Conservation (phyloP, 2,113 vertebrate species). For the Ailurus styani region DNA sequence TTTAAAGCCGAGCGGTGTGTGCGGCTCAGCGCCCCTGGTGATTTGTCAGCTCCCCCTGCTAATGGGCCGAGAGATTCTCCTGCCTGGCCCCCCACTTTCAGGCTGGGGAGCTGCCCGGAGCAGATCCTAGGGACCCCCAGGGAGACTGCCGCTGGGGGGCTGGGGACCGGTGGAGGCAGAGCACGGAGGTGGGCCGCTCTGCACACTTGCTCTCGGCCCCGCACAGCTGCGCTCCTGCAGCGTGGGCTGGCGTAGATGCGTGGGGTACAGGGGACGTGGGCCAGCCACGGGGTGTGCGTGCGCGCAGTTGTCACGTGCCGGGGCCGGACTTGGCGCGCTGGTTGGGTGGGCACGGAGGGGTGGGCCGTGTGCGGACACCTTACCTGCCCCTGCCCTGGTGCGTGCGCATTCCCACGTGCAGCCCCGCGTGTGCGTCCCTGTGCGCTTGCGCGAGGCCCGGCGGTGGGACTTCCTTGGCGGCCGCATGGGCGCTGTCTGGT, state of each 20-base stretch:
- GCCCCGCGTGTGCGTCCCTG: not conserved
- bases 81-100: not conserved
- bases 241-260: fast-evolving
- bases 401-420: not conserved
- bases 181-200: not conserved
- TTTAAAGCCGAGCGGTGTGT: slow-evolving; percentile 87
- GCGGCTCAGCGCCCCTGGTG: slow-evolving; percentile 86
- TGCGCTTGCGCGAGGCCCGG: not conserved
- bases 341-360: not conserved
- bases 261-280: not conserved
- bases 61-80: slow-evolving; percentile 73
- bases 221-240: not conserved
- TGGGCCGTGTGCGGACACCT: not conserved
- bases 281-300: fast-evolving
- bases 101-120: slow-evolving; percentile 12
- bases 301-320: not conserved
- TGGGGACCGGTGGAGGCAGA: not conserved
- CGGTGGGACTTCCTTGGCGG: not conserved
- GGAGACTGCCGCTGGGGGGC: not conserved
- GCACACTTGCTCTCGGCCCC: not conserved
- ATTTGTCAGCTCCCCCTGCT: slow-evolving; percentile 86
- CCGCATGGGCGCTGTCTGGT: not conserved
- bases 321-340: not conserved
- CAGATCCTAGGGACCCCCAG: not conserved
- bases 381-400: fast-evolving